These are phyloP conservation scores for Eleutherodactylus coqui DNA, from an alignment of 2,797 vertebrate species.

Conservation along the genomic window DNA sequence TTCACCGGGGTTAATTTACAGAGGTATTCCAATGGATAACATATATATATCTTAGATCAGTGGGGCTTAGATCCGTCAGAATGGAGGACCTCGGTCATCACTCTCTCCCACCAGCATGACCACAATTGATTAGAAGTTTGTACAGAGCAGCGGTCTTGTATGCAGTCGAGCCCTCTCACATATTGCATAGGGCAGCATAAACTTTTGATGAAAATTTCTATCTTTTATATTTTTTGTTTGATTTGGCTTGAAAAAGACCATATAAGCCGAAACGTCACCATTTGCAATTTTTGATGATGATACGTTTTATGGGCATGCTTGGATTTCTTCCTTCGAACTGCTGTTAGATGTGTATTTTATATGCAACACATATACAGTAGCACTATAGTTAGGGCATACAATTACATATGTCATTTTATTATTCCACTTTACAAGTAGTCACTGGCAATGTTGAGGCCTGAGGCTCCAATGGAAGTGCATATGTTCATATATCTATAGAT, in stretches of 20 bases:
- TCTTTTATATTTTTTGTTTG: no score
- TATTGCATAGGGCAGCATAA: no score
- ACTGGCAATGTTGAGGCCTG: neutral
- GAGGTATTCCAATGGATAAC: neutral
- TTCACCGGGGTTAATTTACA: neutral
- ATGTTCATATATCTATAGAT: neutral
- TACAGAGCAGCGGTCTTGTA: neutral
- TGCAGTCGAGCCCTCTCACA: no score
- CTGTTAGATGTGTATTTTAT: neutral
- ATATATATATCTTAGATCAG: neutral
- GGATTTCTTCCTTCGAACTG: neutral
- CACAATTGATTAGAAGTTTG: neutral
- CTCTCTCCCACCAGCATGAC: no score
- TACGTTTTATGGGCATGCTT: no score
- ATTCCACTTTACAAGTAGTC: neutral
- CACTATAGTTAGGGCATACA: neutral
- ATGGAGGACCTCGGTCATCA: no score
- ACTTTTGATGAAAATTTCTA: no score
- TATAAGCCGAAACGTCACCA: no score
- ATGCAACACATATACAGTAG: neutral
- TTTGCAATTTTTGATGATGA: no score
- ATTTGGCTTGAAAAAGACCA: no score
- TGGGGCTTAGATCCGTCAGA: neutral
- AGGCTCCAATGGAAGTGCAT: neutral
- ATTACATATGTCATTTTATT: neutral